Evolutionary conservation across 2,888 invertebrate species (phyloP), one percentile per base, ranked within the genome.

Genomic region (Sussaba pulchella): DNA sequence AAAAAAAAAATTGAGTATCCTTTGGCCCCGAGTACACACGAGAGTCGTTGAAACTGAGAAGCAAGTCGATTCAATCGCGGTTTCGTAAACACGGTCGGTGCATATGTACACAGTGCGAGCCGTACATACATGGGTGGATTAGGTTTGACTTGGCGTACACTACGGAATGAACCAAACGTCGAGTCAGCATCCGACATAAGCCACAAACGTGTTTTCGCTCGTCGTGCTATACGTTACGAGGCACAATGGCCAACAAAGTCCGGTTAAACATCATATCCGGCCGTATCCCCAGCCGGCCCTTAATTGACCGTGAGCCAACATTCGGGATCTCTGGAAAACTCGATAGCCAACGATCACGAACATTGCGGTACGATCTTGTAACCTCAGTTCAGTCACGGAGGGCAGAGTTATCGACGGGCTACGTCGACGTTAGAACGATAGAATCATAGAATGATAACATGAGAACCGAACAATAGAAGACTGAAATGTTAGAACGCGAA

Each of bases 281-380:
- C 59, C 43, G 59, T 71, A 64, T 75, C 66, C 17, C 47, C 64
- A 24, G 74, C 57, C 69, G 57, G 47, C 80, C 82, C 83, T 85
- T 85, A 85, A 87, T 86, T 85, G 86, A 84, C 83, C 83, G 83
- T 85, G 79, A 82, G 83, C n/a, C n/a, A 86, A 85, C 83, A 83
- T 39, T 83, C 72, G 81, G 66, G 76, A 73, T 77, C 39, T 75
- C 75, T 39, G 52, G n/a, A 19, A 67, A 81, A 75, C 70, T 54
- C 71, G 47, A 41, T 63, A 39, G 69, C 57, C 24, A 45, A 59
- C 57, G 64, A 26, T 50, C 70, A 70, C 41, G 39, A 73, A 70
- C 63, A 31, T 52, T 41, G 19, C 17, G 17, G 43, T 45, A 59
- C 19, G 45, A 54, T n/a, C 36, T 31, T 61, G 39, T 39, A 21